A percentile compares a stretch with the other conserved stretches of the same genome.
Conservation (phyloP, 2,888 invertebrate species). For the Harpagoxenus sublaevis region DNA sequence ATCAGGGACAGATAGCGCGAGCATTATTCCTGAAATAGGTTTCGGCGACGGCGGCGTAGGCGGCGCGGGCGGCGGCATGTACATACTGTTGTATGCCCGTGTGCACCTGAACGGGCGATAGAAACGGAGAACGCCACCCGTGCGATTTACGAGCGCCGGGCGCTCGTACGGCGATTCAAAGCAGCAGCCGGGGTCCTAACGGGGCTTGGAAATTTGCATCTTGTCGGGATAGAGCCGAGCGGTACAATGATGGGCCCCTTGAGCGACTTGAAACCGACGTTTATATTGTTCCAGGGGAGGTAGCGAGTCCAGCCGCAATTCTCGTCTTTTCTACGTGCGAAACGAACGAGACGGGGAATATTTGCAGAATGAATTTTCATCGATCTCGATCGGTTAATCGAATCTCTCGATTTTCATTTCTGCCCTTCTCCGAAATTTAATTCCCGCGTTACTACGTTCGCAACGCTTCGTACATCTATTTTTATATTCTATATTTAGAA, state of each 20-base stretch:
- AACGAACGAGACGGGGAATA: background rate
- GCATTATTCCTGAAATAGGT: conserved; percentile 72
- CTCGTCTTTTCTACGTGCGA: background rate
- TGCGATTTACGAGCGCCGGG: conserved; percentile 50
- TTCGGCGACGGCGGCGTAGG: conserved; percentile 45
- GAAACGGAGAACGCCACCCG: conserved; percentile 44
- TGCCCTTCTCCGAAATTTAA: background rate
- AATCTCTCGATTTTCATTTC: background rate
- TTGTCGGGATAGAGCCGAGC: conserved; percentile 45
- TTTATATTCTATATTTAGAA: too few relatives aligned
- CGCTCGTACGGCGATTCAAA: conserved; percentile 48
- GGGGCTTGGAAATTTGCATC: conserved; percentile 55
- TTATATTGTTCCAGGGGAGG: conserved; percentile 19
- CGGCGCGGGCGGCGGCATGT: background rate
- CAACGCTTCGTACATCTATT: background rate
- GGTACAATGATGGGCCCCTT: conserved; percentile 45
- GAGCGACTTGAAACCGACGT: conserved; percentile 41
- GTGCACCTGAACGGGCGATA: conserved; percentile 46
- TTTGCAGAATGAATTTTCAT: conserved; percentile 9
- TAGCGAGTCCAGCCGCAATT: background rate
- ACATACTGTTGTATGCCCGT: conserved; percentile 11
- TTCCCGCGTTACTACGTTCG: background rate
- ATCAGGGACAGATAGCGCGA: conserved; percentile 67
- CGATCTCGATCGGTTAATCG: conserved; percentile 8
- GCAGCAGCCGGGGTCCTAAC: conserved; percentile 50